Evolutionary conservation across 1,140 invertebrate species (phyloP), one percentile per base, ranked within the genome.

Genomic region (Sarcophaga peregrina): DNA sequence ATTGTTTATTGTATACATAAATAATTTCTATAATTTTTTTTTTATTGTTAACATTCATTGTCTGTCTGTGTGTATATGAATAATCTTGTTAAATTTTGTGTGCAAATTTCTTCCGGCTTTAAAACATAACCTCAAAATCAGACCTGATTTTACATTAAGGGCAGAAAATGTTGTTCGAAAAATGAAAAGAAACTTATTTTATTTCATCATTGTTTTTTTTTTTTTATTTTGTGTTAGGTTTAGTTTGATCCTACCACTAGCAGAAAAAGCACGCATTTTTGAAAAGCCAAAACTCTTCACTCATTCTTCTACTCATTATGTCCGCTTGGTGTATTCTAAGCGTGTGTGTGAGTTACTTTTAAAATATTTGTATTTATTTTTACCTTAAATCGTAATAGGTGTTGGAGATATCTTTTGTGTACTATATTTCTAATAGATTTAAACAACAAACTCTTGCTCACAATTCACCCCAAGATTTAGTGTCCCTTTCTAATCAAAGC

Each of bases 41-140:
- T 68, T n/a, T 68, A 37, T 37, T 37, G 4, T 37, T 37, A 37
- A 37, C 4, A 37, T 37, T 37, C 25, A 37, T 37, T 37, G 25
- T 37, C 25, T 37, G 25, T 37, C 25, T 37, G 25, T 37, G 25
- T 37, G 25, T 37, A 37, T 37, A 37, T 37, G 25, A 37, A 37
- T 37, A 37, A 37, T 37, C 25, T 37, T 37, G 25, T 37, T 37
- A 37, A 37, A 37, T 37, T 37, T 4, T 68, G n/a, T 68, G 20
- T 68, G 62, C 62, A 78, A 78, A 45, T 78, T 78, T 78, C 48
- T 50, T 78, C 75, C 75, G 75, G 75, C 75, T 50, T 50, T 37
- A 37, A 37, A 78, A 78, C 75, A 48, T 78, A 78, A 78, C 75
- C 75, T 78, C n/a, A 78, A 78, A 78, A 52, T 20, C 17, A 10